Base-by-base conservation (phyloP, 2,113 vertebrate species). In the Leucosticte australis region DNA sequence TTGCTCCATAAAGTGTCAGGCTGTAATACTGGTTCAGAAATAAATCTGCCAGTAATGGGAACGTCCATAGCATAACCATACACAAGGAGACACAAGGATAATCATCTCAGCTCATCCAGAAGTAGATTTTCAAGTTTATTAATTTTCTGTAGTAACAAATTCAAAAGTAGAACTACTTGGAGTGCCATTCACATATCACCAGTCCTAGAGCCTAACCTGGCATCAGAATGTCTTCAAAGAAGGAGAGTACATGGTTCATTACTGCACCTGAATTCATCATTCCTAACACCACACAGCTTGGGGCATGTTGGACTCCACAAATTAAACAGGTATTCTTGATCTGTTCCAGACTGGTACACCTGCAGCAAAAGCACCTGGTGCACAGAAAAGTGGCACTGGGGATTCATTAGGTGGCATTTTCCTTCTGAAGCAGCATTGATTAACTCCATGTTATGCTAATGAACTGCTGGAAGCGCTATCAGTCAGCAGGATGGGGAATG, bases 371-470 rank as follows among this genome's bases (percentile, higher is more conserved):
- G 50, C 41, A 89, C 69, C 44, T 83, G 60, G 64, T 78, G 55
- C 12, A 41, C 80, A 47, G 23, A 10, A 35, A 90, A 70, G 60
- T 55, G 69, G 56, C 56, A 59, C 49, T 1, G 8, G 70, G 81
- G 68, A 71, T 95, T 95, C 91, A 93, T 95, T 92, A 90, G 71
- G 56, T 92, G 83, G 56, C 73, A 87, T 88, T 94, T 96, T 90
- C 56, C 47, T 90, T 85, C 67, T 88, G 75, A 86, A 90, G 75
- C 39, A 70, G 52, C 65, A 33, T 10, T 93, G 90, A 92, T 91
- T 82, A 90, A 31, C 68, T 77, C 52, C 20, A 7, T 37, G 62
- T 59, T 80, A 86, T 89, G 87, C 17, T 83, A 89, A 87, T 71
- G 33, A 64, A 14, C 55, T 90, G 31, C 59, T 95, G 73, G 47